Evolutionary conservation across 2,888 invertebrate species (phyloP), one percentile per base, ranked within the genome.

Genomic region (Scaptomyza polygonia): DNA sequence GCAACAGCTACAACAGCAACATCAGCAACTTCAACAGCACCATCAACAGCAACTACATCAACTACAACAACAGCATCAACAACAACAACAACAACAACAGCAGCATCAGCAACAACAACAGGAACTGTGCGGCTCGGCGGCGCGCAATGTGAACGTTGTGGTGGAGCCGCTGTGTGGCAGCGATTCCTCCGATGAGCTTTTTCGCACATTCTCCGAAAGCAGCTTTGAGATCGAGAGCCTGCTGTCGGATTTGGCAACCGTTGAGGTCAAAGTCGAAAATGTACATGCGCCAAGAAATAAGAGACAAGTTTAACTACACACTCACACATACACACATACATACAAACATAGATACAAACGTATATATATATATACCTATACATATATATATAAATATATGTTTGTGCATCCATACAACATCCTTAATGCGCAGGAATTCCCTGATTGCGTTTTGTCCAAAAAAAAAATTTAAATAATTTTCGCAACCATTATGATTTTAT

Each of bases 181-280:
- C 52, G 96, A 96, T 89, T 90, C 91, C 29, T 95, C 95, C 51
- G 96, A 96, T 76, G 96, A 96, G 82, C 94, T 96, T 67, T 94
- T 96, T 87, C 96, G 96, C 82, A 96, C 96, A 90, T 92, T 96
- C 43, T 95, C 95, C 34, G 97, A 97, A 86, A 95, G 96, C 55
- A 95, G 96, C 65, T 97, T 97, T 88, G 97, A 97, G 91, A 94
- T 97, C 80, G 97, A 97, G 89, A 96, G 95, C 78, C 94, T 96
- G 89, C 94, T 96, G 83, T 95, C 95, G 66, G 96, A 96, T 91
- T 93, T 96, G 86, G 95, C 95, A 48, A 93, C 93, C 73, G 93
- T 94, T 79, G 95, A 95, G 90, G 95, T 95, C 88, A 95, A 95
- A 94, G 95, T 95, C 90, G 90, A 91, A 83, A 79, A 77, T 86